Percentiles rank a stretch among this genome's conserved stretches.
phyloP scores from a whole-genome alignment of 2,888 invertebrate species.

The Eurytoma adleriae region DNA sequence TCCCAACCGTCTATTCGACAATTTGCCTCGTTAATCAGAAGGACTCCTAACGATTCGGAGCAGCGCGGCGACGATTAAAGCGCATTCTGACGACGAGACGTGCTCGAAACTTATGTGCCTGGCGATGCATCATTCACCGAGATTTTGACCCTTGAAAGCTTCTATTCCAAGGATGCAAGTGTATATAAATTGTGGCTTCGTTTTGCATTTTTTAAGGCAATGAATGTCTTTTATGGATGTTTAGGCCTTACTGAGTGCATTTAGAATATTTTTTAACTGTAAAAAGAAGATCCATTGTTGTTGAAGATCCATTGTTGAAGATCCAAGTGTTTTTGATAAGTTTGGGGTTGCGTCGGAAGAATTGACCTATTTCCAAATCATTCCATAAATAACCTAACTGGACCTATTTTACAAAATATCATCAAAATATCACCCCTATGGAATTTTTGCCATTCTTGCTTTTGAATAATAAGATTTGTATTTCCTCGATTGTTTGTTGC shows the following conservation, averaged over 20 bases:
- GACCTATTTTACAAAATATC: too few species aligned
- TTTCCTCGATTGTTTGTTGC: conserved; percentile 35
- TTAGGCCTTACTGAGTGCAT: too few species aligned
- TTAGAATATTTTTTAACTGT: too few species aligned
- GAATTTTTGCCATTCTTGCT: neutral
- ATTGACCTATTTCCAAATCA: too few species aligned
- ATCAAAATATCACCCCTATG: too few species aligned
- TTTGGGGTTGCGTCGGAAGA: too few species aligned
- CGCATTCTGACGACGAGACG: conserved; percentile 58
- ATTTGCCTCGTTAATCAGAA: conserved; percentile 70
- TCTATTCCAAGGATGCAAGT: neutral
- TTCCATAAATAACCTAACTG: too few species aligned
- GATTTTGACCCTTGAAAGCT: neutral
- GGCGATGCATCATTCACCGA: conserved; percentile 67
- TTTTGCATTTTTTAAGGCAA: too few species aligned
- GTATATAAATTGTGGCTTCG: neutral
- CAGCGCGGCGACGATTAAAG: conserved; percentile 68
- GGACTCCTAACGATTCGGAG: conserved; percentile 64
- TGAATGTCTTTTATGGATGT: too few species aligned
- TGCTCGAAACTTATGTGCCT: conserved; percentile 63
- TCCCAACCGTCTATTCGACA: conserved; percentile 63
- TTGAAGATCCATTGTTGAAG: too few species aligned
- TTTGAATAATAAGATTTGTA: conserved; percentile 17
- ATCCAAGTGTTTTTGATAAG: too few species aligned
- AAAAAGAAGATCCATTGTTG: too few species aligned